Percentiles rank a stretch among this genome's conserved stretches.
Conservation (phyloP, 37 sponge, comb jelly and placozoan species). For the Ianthella basta region DNA sequence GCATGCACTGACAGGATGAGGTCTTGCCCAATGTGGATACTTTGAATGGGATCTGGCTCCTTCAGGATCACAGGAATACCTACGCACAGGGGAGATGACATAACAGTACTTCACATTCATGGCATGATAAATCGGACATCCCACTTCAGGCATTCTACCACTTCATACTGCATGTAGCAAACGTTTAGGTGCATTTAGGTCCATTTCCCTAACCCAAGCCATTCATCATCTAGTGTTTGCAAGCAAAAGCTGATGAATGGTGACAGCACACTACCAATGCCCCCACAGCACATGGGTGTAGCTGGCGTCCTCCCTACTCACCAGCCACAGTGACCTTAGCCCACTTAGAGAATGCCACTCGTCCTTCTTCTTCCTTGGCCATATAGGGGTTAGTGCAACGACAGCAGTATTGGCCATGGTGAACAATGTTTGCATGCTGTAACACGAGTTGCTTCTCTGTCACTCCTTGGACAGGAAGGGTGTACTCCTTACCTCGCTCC, state of each 20-base stretch:
- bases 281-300: neutral
- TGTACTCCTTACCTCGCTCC: too few species aligned
- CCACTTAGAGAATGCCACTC: neutral
- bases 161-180: neutral
- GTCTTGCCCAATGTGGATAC: neutral
- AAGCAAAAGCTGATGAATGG: too few species aligned
- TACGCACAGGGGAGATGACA: neutral
- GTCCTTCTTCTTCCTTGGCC: neutral
- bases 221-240: too few species aligned
- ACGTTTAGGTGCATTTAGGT: neutral
- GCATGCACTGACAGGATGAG: neutral
- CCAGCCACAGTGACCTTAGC: neutral
- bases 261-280: too few species aligned
- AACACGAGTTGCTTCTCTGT: neutral
- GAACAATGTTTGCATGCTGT: neutral
- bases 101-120: too few species aligned
- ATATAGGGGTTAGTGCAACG: slow-evolving; percentile 11
- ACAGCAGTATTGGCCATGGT: slow-evolving; percentile 13
- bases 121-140: too few species aligned
- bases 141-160: too few species aligned
- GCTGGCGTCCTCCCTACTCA: too few species aligned
- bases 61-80: neutral
- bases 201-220: too few species aligned
- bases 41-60: neutral
- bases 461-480: neutral